phyloP scores from a whole-genome alignment of 2,888 invertebrate genomes.

The Panopea generosa region DNA sequence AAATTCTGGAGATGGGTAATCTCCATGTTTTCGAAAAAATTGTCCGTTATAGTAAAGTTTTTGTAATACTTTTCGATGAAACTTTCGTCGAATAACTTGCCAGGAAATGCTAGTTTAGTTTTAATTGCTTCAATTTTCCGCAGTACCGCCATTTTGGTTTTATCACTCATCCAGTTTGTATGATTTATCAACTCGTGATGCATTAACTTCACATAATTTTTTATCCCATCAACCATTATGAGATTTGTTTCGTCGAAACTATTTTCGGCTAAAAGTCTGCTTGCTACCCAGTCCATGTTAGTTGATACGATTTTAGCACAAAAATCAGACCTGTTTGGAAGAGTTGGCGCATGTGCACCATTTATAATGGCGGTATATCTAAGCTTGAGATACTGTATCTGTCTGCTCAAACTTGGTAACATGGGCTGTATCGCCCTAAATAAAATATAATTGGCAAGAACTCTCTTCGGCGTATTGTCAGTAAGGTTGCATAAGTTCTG shows the following conservation, averaged over 20 bases:
- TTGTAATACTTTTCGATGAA: neutral
- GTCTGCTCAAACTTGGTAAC: constrained; percentile 12
- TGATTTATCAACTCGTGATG: neutral
- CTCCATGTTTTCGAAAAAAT: constrained; percentile 31
- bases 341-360: constrained; percentile 13
- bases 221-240: constrained; percentile 5
- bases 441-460: constrained; percentile 30
- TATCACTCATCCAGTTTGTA: constrained; percentile 18
- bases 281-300: constrained; percentile 26
- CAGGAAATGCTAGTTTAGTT: no score
- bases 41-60: neutral
- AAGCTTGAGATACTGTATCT: constrained; percentile 8
- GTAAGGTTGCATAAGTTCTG: constrained; percentile 12
- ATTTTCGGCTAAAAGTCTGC: constrained; percentile 21
- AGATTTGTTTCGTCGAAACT: neutral
- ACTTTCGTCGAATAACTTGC: no score
- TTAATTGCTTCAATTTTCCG: no score
- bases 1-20: constrained; percentile 14
- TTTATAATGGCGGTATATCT: constrained; percentile 26
- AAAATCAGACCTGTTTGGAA: constrained; percentile 18
- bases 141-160: neutral
- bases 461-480: constrained; percentile 6
- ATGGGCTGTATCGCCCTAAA: constrained; percentile 30
- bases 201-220: constrained; percentile 7
- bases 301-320: constrained; percentile 10